Conservation (phyloP, 2,888 invertebrate species). For the Laothoe populi region DNA sequence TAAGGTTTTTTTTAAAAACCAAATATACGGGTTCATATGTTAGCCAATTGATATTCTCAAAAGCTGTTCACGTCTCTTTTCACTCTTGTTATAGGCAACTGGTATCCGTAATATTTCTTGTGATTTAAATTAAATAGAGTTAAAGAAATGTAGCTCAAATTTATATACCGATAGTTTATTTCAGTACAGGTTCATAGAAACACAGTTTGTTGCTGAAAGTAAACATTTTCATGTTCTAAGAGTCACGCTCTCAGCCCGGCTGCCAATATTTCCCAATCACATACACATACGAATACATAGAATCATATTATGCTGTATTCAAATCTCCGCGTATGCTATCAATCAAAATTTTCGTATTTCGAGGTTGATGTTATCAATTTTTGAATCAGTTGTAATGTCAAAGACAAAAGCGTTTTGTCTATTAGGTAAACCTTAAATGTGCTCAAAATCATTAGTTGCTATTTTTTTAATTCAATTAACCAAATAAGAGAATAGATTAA, state of each 20-base stretch:
- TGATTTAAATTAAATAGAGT: constrained; percentile 29
- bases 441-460: too few species aligned
- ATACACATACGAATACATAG: constrained; percentile 7
- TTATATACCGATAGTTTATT: constrained; percentile 51
- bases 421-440: too few species aligned
- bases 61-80: not conserved
- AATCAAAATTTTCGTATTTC: not conserved
- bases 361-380: not conserved
- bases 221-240: constrained; percentile 60
- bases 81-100: not conserved
- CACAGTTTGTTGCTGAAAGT: constrained; percentile 58
- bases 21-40: not conserved
- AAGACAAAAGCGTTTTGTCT: not conserved
- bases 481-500: not conserved
- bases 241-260: constrained; percentile 52
- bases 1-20: too few species aligned
- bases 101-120: not conserved
- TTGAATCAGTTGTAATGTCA: not conserved
- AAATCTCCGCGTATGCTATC: not conserved
- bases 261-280: constrained; percentile 47
- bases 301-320: constrained; percentile 34
- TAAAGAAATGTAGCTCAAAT: constrained; percentile 28
- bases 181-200: constrained; percentile 60
- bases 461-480: too few species aligned
- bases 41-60: not conserved